Percentiles rank a stretch among this genome's conserved stretches.
phyloP scores from a whole-genome alignment of 2,113 vertebrate genomes.

The Peucedramus taeniatus region DNA sequence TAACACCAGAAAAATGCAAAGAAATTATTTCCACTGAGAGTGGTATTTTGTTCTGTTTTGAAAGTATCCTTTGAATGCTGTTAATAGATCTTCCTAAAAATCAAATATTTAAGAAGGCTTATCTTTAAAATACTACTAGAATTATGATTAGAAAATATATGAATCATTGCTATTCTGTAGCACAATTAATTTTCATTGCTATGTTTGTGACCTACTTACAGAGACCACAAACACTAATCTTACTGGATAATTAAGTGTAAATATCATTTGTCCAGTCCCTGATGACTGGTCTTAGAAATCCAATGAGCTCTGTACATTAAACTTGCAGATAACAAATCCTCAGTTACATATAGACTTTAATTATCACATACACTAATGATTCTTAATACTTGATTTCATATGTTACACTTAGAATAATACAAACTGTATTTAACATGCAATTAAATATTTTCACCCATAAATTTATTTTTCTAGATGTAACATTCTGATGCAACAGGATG shows the following conservation, averaged over 20 bases:
- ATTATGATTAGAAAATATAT: conserved; percentile 43
- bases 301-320: conserved; percentile 29
- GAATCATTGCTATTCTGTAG: conserved; percentile 18
- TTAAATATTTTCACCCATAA: neutral
- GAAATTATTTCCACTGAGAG: neutral
- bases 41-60: conserved; percentile 3
- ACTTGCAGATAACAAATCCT: conserved; percentile 49
- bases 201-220: conserved; percentile 64
- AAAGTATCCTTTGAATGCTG: conserved; percentile 2
- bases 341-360: conserved; percentile 19
- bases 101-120: conserved; percentile 41
- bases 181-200: conserved; percentile 62
- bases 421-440: neutral
- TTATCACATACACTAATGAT: conserved; percentile 16
- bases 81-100: conserved; percentile 39
- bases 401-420: neutral
- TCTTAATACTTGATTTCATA: conserved; percentile 12
- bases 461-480: neutral
- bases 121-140: conserved; percentile 41
- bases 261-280: conserved; percentile 65
- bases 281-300: conserved; percentile 60
- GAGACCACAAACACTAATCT: conserved; percentile 65
- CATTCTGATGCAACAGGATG: neutral
- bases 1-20: neutral
- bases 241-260: conserved; percentile 72